phyloP scores from a whole-genome alignment of 2,888 invertebrate genomes.

The Mythimna loreyi region DNA sequence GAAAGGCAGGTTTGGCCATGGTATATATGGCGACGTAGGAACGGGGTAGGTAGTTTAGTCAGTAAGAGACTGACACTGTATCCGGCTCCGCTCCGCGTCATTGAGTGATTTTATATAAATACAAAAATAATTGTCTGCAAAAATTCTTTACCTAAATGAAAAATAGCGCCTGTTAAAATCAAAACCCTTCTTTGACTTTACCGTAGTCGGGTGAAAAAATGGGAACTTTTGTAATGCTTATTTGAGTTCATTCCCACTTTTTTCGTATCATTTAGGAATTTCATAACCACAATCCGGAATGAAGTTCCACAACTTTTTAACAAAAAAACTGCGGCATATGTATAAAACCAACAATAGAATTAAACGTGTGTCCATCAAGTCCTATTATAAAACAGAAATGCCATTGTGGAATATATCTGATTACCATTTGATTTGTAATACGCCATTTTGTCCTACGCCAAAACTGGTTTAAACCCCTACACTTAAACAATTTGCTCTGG shows the following conservation, averaged over 20 bases:
- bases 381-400: conserved; percentile 46
- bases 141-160: no score
- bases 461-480: conserved; percentile 53
- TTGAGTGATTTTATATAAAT: no score
- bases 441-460: conserved; percentile 17
- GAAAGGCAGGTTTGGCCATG: no score
- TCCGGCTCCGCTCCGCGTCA: no score
- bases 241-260: neutral
- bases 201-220: no score
- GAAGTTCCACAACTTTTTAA: conserved; percentile 1
- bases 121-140: no score
- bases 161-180: no score
- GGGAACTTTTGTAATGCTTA: no score
- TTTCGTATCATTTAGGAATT: conserved; percentile 4
- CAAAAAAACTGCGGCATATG: conserved; percentile 23
- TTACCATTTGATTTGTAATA: conserved; percentile 53
- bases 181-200: no score
- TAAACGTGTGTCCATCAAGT: conserved; percentile 55
- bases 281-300: conserved; percentile 14
- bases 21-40: no score
- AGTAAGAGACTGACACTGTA: no score
- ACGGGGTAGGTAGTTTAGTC: no score
- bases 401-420: conserved; percentile 52
- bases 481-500: conserved; percentile 41
- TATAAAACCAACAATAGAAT: conserved; percentile 43